Evolutionary conservation across 2,888 invertebrate species (phyloP).

Genomic region (Phortica okadai): DNA sequence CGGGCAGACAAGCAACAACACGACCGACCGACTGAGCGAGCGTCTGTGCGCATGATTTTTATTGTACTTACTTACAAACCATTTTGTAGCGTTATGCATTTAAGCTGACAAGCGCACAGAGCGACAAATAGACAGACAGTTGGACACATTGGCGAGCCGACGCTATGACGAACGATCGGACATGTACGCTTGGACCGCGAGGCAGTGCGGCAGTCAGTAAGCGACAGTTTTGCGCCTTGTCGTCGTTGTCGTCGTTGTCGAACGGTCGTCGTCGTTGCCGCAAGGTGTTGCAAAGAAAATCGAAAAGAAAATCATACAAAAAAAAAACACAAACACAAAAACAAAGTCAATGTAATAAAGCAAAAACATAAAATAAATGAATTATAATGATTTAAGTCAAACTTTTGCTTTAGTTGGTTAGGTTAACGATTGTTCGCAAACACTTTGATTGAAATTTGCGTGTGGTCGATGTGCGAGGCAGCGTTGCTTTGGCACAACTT

Average conservation of each 20-base stretch:
- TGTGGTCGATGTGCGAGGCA: slow-evolving; percentile 15
- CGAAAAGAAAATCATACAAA: background rate
- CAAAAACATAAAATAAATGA: slow-evolving; percentile 9
- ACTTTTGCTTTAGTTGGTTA: background rate
- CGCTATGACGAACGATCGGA: too few species aligned
- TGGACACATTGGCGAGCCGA: background rate
- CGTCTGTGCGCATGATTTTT: background rate
- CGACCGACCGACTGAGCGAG: background rate
- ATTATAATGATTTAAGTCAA: slow-evolving; percentile 18
- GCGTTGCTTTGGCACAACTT: background rate
- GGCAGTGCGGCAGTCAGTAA: background rate
- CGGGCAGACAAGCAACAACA: slow-evolving; percentile 7
- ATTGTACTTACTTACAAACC: too few species aligned
- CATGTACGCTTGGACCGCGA: background rate
- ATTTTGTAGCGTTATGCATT: background rate
- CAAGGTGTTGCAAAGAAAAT: slow-evolving; percentile 7
- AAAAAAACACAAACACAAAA: background rate
- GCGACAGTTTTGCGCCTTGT: slow-evolving; percentile 1
- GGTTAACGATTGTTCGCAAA: background rate
- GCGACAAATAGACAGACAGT: slow-evolving; percentile 2
- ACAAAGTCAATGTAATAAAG: background rate
- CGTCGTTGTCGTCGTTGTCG: background rate
- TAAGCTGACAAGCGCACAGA: background rate
- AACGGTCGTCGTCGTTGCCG: slow-evolving; percentile 7
- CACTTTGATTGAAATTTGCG: slow-evolving; percentile 23